Conservation (phyloP, 2,888 invertebrate genomes). For the Watsonalla cultraria region DNA sequence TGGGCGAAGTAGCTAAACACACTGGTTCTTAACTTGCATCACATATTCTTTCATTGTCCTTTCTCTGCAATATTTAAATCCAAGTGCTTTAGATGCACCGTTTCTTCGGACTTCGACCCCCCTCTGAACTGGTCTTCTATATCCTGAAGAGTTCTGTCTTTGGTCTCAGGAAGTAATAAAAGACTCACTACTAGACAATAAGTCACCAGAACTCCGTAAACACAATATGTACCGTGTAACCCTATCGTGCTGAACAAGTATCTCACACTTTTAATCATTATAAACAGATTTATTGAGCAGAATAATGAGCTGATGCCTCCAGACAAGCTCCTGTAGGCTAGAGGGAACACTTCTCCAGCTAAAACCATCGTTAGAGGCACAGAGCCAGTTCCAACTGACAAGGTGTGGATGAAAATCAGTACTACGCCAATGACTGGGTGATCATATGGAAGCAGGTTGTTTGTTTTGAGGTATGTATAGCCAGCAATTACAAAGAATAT, state of each 20-base stretch:
- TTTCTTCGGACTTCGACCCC: slow-evolving; percentile 3
- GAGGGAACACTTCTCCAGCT: slow-evolving; percentile 80
- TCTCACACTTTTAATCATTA: slow-evolving; percentile 22
- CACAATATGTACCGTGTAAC: slow-evolving; percentile 19
- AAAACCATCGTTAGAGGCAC: slow-evolving; percentile 80
- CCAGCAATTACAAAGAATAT: slow-evolving; percentile 23
- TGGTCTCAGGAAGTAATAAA: slow-evolving; percentile 28
- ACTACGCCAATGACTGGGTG: slow-evolving; percentile 22
- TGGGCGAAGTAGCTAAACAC: too few relatives aligned
- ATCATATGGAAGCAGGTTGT: slow-evolving; percentile 19
- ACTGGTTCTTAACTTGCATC: too few relatives aligned
- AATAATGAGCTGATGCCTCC: slow-evolving; percentile 21
- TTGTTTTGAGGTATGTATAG: slow-evolving; percentile 23
- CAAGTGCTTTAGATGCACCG: background rate
- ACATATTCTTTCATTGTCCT: too few relatives aligned
- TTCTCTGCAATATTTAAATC: background rate
- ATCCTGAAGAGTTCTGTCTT: slow-evolving; percentile 27
- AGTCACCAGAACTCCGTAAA: slow-evolving; percentile 20
- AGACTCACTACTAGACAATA: slow-evolving; percentile 19
- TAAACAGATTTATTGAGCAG: slow-evolving; percentile 19
- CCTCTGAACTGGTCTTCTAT: slow-evolving; percentile 25
- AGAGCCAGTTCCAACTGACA: slow-evolving; percentile 66
- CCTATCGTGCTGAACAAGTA: slow-evolving; percentile 16
- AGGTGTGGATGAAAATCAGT: slow-evolving; percentile 30
- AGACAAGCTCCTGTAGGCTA: slow-evolving; percentile 73